A percentile compares a stretch with the other conserved stretches of the same genome.
phyloP scores from a whole-genome alignment of 2,888 invertebrate genomes.

The Euphydryas editha region DNA sequence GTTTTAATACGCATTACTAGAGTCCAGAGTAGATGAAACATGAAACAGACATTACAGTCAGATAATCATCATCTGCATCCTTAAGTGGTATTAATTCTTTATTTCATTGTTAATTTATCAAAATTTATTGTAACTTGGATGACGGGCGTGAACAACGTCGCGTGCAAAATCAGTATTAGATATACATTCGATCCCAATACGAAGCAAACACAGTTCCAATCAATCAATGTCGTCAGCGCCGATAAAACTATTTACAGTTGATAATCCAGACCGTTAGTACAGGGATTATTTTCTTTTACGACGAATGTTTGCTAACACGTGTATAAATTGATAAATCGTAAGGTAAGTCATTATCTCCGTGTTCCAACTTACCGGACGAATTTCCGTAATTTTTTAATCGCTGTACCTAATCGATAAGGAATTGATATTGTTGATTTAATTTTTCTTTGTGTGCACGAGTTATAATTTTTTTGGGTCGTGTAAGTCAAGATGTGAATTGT shows the following conservation, averaged over 20 bases:
- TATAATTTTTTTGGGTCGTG: too few species aligned
- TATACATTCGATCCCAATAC: not conserved
- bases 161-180: not conserved
- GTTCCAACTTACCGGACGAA: not conserved
- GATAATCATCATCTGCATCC: too few species aligned
- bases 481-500: too few species aligned
- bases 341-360: slow-evolving; percentile 13
- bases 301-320: slow-evolving; percentile 68
- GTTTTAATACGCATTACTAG: too few species aligned
- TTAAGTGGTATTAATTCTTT: too few species aligned
- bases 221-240: slow-evolving; percentile 42
- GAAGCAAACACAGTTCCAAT: slow-evolving; percentile 33
- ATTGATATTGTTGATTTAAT: too few species aligned
- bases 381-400: not conserved
- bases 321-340: slow-evolving; percentile 43
- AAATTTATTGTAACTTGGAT: too few species aligned
- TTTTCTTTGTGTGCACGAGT: too few species aligned
- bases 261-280: slow-evolving; percentile 64
- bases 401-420: not conserved
- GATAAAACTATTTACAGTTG: slow-evolving; percentile 52
- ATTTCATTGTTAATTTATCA: too few species aligned
- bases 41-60: too few species aligned
- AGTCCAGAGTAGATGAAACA: too few species aligned
- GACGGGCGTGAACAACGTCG: too few species aligned
- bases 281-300: slow-evolving; percentile 66